Evolutionary conservation across 2,113 vertebrate genomes (phyloP).

Genomic region (Vombatus ursinus): DNA sequence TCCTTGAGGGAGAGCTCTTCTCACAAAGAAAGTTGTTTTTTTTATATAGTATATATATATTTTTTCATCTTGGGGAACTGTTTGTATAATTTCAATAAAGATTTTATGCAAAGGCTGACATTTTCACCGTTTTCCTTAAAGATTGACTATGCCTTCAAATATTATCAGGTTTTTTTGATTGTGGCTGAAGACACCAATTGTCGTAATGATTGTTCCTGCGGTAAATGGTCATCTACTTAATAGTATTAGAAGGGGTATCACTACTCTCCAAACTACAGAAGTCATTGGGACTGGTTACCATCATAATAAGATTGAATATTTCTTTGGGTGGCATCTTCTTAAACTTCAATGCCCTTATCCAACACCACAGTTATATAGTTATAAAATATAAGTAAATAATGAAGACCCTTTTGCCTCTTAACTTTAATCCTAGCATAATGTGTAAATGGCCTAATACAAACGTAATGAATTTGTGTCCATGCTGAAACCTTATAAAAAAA

Average conservation of each 20-base stretch:
- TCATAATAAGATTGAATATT: constrained; percentile 44
- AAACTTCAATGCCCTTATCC: constrained; percentile 32
- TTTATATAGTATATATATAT: not conserved
- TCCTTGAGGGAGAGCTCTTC: not conserved
- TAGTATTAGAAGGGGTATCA: not conserved
- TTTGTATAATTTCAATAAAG: not conserved
- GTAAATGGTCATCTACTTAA: not conserved
- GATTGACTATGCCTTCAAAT: not conserved
- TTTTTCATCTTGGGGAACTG: not conserved
- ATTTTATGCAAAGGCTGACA: not conserved
- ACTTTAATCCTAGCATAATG: not conserved
- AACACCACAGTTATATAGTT: not conserved
- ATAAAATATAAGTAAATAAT: constrained; percentile 36
- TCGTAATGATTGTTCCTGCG: not conserved
- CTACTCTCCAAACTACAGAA: not conserved
- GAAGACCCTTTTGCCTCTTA: constrained; percentile 28
- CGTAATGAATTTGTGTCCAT: constrained; percentile 10
- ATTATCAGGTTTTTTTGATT: not conserved
- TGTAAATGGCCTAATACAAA: constrained; percentile 45
- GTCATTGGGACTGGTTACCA: not conserved
- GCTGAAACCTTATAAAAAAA: constrained; percentile 27
- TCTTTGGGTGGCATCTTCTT: constrained; percentile 45
- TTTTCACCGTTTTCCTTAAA: not conserved
- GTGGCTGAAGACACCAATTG: not conserved
- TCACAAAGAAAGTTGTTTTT: not conserved